Conservation (phyloP, 2,797 vertebrate genomes). For the Varecia variegata region DNA sequence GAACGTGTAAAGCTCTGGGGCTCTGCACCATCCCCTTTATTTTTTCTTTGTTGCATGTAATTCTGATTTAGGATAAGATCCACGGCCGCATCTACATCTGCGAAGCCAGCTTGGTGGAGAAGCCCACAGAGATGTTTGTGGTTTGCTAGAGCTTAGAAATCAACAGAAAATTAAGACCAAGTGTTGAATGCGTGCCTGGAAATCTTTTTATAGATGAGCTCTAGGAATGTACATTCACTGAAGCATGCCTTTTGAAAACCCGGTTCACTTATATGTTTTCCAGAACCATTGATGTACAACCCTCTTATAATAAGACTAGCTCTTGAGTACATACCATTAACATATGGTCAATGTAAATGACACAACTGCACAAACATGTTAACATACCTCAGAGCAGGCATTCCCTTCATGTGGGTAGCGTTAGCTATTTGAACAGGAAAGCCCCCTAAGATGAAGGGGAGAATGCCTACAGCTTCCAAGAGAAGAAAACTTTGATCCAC, state of each 20-base stretch:
- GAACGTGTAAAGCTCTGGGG: not conserved
- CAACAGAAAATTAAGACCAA: conserved; percentile 74
- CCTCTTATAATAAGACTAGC: not conserved
- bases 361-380: not conserved
- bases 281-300: conserved; percentile 60
- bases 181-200: conserved; percentile 42
- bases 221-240: conserved; percentile 49
- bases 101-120: conserved; percentile 73
- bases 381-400: conserved; percentile 3
- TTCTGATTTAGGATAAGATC: not conserved
- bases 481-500: conserved; percentile 55
- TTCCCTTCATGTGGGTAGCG: conserved; percentile 45
- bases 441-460: not conserved
- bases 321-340: conserved; percentile 35
- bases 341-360: conserved; percentile 58
- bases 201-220: conserved; percentile 63
- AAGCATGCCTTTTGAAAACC: conserved; percentile 62
- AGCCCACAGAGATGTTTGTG: conserved; percentile 27
- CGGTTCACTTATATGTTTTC: conserved; percentile 23
- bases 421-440: not conserved
- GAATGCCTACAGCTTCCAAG: not conserved
- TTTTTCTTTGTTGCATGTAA: not conserved
- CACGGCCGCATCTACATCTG: conserved; percentile 76
- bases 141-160: conserved; percentile 61
- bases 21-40: not conserved